These are phyloP conservation scores for Hemiscyllium ocellatum DNA, from an alignment of 2,113 vertebrate species.

Conservation along the genomic window DNA sequence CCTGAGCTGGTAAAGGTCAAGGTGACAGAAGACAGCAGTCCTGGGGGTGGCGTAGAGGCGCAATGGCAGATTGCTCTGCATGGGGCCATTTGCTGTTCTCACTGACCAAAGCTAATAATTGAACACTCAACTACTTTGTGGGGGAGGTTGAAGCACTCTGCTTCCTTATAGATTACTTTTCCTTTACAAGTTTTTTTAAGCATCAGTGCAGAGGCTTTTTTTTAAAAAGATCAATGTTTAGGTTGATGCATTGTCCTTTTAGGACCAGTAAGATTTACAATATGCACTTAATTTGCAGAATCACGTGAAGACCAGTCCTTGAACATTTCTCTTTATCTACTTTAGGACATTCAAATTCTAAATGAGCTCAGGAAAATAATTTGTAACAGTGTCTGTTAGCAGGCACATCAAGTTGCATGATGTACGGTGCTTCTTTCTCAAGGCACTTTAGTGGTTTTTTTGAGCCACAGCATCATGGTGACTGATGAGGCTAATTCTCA, in stretches of 20 bases:
- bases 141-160: not conserved
- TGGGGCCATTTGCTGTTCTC: slow-evolving; percentile 6
- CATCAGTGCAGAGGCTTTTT: not conserved
- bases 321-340: not conserved
- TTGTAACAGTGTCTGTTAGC: not conserved
- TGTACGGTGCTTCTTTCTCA: not conserved
- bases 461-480: not conserved
- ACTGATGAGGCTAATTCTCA: not conserved
- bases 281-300: not conserved
- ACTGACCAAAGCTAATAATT: not conserved
- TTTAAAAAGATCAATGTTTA: not conserved
- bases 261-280: not conserved
- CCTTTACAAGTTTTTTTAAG: not conserved
- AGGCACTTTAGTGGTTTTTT: not conserved
- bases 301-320: not conserved
- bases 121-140: not conserved
- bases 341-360: not conserved
- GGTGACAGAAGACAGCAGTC: slow-evolving; percentile 14
- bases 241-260: not conserved
- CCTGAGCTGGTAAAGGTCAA: slow-evolving; percentile 23
- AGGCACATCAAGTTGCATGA: not conserved
- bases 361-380: too few species aligned
- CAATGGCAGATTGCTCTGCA: slow-evolving; percentile 19
- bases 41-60: not conserved
- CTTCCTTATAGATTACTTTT: not conserved